Evolutionary conservation across 2,113 vertebrate species (phyloP).

Genomic region (Apodemus speciosus): DNA sequence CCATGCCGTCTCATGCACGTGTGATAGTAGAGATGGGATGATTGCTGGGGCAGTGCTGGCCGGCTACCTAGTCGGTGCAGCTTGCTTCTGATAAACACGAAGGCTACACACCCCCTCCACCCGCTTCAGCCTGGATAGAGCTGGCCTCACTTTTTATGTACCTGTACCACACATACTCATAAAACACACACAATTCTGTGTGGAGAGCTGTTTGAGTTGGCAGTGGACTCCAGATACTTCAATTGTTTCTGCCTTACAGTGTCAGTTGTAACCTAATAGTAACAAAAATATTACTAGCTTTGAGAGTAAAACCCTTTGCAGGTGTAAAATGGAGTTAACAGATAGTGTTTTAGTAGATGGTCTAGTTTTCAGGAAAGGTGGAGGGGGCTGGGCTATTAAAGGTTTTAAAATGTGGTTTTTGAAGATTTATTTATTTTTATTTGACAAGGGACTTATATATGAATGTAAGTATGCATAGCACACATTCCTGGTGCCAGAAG

Average conservation of each 20-base stretch:
- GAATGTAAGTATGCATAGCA: not conserved
- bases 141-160: not conserved
- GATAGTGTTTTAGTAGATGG: not conserved
- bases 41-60: not conserved
- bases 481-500: not conserved
- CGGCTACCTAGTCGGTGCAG: not conserved
- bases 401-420: not conserved
- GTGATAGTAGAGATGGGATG: too few relatives aligned
- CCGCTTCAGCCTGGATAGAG: not conserved
- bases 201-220: not conserved
- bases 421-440: not conserved
- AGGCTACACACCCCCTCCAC: not conserved
- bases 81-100: not conserved
- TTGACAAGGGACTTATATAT: not conserved
- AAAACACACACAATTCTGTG: not conserved
- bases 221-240: not conserved
- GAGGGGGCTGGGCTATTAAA: not conserved
- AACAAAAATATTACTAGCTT: not conserved
- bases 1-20: too few relatives aligned
- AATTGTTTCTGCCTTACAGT: not conserved
- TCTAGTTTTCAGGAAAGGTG: not conserved
- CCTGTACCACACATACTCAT: not conserved
- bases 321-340: not conserved
- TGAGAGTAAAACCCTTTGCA: conserved; percentile 37
- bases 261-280: conserved; percentile 18